These are phyloP conservation scores for Lophura nycthemera DNA, from an alignment of 2,113 vertebrate genomes.

Conservation along the genomic window DNA sequence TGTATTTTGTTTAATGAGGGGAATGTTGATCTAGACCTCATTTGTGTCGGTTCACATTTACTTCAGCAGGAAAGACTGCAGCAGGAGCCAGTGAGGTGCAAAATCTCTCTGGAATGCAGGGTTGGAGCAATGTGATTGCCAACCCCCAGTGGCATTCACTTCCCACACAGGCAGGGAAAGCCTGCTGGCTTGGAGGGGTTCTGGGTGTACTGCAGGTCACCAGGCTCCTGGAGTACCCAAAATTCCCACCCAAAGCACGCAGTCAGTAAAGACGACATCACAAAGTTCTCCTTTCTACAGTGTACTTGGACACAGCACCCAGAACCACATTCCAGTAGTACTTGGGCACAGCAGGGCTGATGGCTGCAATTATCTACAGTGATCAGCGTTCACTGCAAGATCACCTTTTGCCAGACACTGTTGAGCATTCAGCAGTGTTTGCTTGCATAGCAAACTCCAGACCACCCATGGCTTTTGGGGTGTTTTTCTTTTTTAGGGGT, in stretches of 20 bases:
- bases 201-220: neutral
- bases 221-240: neutral
- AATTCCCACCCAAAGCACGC: neutral
- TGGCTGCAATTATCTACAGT: neutral
- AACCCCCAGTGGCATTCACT: neutral
- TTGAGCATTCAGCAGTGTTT: neutral
- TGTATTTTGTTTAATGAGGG: slow-evolving; percentile 31
- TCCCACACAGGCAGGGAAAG: neutral
- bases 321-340: neutral
- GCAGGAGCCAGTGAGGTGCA: slow-evolving; percentile 33
- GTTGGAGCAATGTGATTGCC: neutral
- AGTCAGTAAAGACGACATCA: neutral
- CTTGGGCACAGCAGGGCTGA: neutral
- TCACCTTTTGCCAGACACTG: too few relatives aligned
- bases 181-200: accelerated
- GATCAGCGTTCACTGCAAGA: neutral
- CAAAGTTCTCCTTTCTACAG: neutral
- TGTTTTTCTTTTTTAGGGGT: neutral
- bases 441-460: neutral
- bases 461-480: neutral
- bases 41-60: slow-evolving; percentile 44
- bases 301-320: neutral
- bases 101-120: slow-evolving; percentile 50
- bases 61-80: slow-evolving; percentile 9
- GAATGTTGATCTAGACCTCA: slow-evolving; percentile 45